Evolutionary conservation across 2,888 invertebrate genomes (phyloP).

Genomic region (Atrina japonica): DNA sequence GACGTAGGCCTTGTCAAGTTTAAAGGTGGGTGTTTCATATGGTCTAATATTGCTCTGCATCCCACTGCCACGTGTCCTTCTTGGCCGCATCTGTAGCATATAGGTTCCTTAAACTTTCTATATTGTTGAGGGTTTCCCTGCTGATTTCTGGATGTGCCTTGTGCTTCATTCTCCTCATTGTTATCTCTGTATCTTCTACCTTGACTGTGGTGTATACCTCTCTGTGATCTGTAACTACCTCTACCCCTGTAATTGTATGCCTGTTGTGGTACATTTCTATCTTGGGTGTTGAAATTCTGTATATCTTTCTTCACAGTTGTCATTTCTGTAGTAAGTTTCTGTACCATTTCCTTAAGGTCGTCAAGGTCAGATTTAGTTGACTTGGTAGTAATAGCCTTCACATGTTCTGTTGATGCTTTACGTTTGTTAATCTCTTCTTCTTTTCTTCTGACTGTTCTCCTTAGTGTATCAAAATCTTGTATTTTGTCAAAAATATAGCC

Average conservation of each 20-base stretch:
- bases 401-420: neutral
- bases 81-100: conserved; percentile 20
- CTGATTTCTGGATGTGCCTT: no score
- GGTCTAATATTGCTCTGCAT: conserved; percentile 1
- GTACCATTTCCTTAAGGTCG: conserved; percentile 20
- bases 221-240: no score
- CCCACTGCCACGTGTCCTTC: conserved; percentile 12
- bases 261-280: neutral
- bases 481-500: conserved; percentile 11
- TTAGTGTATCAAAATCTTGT: conserved; percentile 13
- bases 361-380: neutral
- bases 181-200: no score
- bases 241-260: neutral
- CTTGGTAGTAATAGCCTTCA: neutral
- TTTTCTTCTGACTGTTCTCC: neutral
- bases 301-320: neutral
- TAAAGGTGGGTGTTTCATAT: neutral
- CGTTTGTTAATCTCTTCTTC: conserved; percentile 10
- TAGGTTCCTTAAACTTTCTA: no score
- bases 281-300: no score
- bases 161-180: no score
- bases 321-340: conserved; percentile 2
- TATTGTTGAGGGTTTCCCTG: no score
- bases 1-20: conserved; percentile 5
- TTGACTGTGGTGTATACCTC: no score